phyloP scores from a whole-genome alignment of 2,797 vertebrate species.

The Luscinia megarhynchos region DNA sequence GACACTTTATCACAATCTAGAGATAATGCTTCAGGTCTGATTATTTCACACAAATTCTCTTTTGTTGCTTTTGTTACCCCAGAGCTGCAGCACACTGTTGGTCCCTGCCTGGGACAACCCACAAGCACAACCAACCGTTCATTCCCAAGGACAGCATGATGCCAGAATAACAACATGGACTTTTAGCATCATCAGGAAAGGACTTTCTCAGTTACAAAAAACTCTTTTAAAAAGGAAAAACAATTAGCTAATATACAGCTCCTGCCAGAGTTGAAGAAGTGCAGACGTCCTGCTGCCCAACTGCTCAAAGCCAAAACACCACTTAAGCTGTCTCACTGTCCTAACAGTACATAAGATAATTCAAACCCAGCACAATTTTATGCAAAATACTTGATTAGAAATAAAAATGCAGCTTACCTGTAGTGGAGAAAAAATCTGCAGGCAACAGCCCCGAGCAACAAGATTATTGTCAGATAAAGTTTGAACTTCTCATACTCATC shows the following conservation, averaged over 20 bases:
- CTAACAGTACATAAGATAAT: not conserved
- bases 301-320: not conserved
- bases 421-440: slow-evolving; percentile 94
- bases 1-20: not conserved
- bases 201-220: not conserved
- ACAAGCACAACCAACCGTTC: not conserved
- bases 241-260: not conserved
- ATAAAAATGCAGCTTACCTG: slow-evolving; percentile 80
- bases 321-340: not conserved
- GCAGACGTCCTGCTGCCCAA: not conserved
- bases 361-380: not conserved
- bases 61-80: not conserved
- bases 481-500: slow-evolving; percentile 99
- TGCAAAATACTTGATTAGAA: not conserved
- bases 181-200: not conserved
- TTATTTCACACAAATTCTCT: not conserved
- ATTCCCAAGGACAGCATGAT: not conserved
- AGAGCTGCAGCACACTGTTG: not conserved
- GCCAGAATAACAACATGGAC: not conserved
- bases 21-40: not conserved
- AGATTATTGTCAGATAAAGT: slow-evolving; percentile 96
- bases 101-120: not conserved
- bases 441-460: slow-evolving; percentile 91
- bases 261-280: not conserved
- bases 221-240: not conserved